These are phyloP conservation scores for Columbina picui DNA, from an alignment of 2,113 vertebrate species.

Conservation along the genomic window DNA sequence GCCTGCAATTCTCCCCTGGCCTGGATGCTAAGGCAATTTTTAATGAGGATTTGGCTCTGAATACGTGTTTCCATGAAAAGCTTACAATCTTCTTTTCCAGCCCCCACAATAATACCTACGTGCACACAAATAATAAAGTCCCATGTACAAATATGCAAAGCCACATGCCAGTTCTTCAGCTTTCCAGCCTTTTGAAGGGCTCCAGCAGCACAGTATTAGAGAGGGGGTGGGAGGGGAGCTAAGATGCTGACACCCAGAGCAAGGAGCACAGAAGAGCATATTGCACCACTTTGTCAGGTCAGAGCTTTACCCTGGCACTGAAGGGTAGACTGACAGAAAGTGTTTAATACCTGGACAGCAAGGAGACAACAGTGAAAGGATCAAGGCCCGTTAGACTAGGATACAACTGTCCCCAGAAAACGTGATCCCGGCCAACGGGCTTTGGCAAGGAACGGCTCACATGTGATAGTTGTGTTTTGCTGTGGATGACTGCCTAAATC, in stretches of 20 bases:
- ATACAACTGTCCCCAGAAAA: slow-evolving; percentile 46
- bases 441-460: slow-evolving; percentile 51
- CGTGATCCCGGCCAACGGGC: slow-evolving; percentile 45
- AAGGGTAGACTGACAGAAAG: slow-evolving; percentile 37
- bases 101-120: not conserved
- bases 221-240: not conserved
- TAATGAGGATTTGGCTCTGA: slow-evolving; percentile 65
- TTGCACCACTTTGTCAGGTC: not conserved
- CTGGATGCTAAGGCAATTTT: slow-evolving; percentile 39
- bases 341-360: slow-evolving; percentile 35
- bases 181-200: not conserved
- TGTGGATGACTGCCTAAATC: slow-evolving; percentile 65
- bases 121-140: not conserved
- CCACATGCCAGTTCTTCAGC: not conserved
- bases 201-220: not conserved
- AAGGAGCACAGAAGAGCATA: not conserved
- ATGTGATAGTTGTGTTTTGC: slow-evolving; percentile 50
- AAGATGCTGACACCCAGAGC: not conserved
- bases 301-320: slow-evolving; percentile 18
- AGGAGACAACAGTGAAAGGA: slow-evolving; percentile 52
- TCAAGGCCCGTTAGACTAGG: slow-evolving; percentile 49
- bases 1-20: slow-evolving; percentile 38
- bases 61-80: slow-evolving; percentile 18
- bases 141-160: not conserved
- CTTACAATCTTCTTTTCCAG: slow-evolving; percentile 49